A percentile compares a stretch with the other conserved stretches of the same genome.
phyloP scores from a whole-genome alignment of 2,113 vertebrate genomes.

The Campylomormyrus tamandua region DNA sequence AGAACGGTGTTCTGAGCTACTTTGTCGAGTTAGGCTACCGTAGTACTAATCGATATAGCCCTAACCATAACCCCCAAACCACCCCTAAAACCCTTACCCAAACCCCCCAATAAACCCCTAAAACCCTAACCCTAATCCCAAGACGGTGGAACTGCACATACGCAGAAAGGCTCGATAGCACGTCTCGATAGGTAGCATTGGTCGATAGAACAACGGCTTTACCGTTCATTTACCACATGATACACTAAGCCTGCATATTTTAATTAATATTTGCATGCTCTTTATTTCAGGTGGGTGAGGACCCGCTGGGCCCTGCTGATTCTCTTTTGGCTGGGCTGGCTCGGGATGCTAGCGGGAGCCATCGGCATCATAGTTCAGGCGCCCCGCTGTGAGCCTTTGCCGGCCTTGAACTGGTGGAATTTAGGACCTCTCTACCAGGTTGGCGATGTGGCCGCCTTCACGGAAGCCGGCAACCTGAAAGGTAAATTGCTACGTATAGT shows the following conservation, averaged over 20 bases:
- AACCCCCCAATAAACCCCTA: no score
- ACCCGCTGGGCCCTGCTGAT: slow-evolving; percentile 72
- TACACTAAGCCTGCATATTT: background rate
- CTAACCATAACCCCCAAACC: no score
- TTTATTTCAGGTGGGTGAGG: slow-evolving; percentile 66
- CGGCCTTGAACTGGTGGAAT: slow-evolving; percentile 70
- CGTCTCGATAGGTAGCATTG: no score
- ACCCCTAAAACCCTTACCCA: no score
- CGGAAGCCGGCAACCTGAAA: slow-evolving; percentile 37
- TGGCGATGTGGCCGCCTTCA: slow-evolving; percentile 56
- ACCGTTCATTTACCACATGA: background rate
- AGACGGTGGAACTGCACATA: no score
- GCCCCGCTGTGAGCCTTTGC: slow-evolving; percentile 71
- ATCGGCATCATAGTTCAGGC: slow-evolving; percentile 75
- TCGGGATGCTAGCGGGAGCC: slow-evolving; percentile 75
- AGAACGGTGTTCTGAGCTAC: slow-evolving; percentile 9
- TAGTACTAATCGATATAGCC: no score
- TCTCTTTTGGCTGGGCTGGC: slow-evolving; percentile 83
- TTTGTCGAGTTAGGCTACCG: no score
- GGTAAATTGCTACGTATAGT: slow-evolving; percentile 48
- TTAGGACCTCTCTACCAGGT: slow-evolving; percentile 70
- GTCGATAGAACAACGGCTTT: no score
- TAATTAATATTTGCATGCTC: background rate
- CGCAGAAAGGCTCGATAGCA: no score
- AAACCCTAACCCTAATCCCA: no score